Conservation (phyloP, 2,113 vertebrate genomes). For the Neoarius graeffei region DNA sequence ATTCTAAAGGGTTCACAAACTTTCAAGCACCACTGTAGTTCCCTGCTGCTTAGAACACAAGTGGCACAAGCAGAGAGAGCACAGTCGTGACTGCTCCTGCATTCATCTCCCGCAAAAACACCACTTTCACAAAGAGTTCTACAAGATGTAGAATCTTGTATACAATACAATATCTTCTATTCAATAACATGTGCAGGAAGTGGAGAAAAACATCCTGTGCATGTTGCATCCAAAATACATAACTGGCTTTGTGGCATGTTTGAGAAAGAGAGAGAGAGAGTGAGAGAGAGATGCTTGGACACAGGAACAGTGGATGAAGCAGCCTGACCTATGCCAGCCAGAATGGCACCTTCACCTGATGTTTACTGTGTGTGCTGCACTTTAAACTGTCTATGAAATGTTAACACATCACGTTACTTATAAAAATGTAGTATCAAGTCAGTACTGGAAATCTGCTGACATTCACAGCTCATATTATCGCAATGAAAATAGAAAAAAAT, state of each 20-base stretch:
- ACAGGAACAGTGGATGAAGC: not conserved
- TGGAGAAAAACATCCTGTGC: constrained; percentile 24
- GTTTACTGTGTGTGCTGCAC: not conserved
- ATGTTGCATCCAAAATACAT: constrained; percentile 20
- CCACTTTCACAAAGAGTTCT: constrained; percentile 2
- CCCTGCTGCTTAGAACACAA: not conserved
- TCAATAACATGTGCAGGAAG: constrained; percentile 31
- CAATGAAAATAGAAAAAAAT: not conserved
- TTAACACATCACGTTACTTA: not conserved
- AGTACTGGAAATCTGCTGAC: not conserved
- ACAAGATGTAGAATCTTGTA: too few species aligned
- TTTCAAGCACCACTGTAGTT: not conserved
- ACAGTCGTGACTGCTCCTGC: not conserved
- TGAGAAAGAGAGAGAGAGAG: not conserved
- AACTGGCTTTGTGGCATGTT: constrained; percentile 25
- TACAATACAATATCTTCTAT: too few species aligned
- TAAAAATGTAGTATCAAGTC: not conserved
- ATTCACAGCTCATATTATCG: not conserved
- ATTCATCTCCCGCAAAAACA: constrained; percentile 39
- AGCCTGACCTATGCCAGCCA: not conserved
- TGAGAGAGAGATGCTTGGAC: constrained; percentile 11
- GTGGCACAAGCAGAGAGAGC: not conserved
- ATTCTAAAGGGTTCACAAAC: too few species aligned
- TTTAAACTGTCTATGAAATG: not conserved
- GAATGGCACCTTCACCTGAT: not conserved